phyloP scores from a whole-genome alignment of 1,140 invertebrate species.

The fruit fly (Drosophila melanogaster) region Release_6_plus_ISO1_MT NT_033777.3:13142501-13143000 shows the following conservation, averaged over 20 bases:
- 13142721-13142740: slow-evolving; percentile 59
- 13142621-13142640: slow-evolving; percentile 50
- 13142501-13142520: slow-evolving; percentile 76
- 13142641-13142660: slow-evolving; percentile 29
- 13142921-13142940: slow-evolving; percentile 79
- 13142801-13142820: slow-evolving; percentile 20
- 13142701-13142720: slow-evolving; percentile 33
- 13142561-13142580: slow-evolving; percentile 57
- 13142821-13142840: slow-evolving; percentile 36
- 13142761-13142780: slow-evolving; percentile 28
- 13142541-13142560: slow-evolving; percentile 47
- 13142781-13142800: slow-evolving; percentile 67
- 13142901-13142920: slow-evolving; percentile 82
- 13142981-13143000: slow-evolving; percentile 41
- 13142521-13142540: slow-evolving; percentile 78
- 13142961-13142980: background rate
- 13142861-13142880: slow-evolving; percentile 39
- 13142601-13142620: slow-evolving; percentile 40
- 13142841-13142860: slow-evolving; percentile 66
- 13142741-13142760: slow-evolving; percentile 50
- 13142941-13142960: slow-evolving; percentile 61
- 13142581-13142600: slow-evolving; percentile 59
- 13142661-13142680: slow-evolving; percentile 29
- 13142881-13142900: slow-evolving; percentile 80
- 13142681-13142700: background rate